Conservation (phyloP, 1,140 invertebrate genomes). For the Whitmania pigra region DNA sequence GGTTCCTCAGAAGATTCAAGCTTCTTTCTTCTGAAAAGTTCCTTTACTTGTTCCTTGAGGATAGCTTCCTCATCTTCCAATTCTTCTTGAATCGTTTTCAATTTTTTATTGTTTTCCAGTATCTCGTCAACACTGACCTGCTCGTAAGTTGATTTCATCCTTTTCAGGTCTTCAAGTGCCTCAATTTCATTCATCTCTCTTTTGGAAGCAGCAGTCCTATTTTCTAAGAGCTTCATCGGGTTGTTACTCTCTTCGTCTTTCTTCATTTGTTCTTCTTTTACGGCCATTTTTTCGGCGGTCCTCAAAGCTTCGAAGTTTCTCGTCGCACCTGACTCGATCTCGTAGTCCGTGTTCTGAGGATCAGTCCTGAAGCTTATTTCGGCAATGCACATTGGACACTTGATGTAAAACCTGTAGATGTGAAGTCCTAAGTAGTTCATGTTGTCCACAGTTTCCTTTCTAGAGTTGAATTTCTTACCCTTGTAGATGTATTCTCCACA, state of each 20-base stretch:
- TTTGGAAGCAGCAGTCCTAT: neutral
- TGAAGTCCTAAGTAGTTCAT: conserved; percentile 92
- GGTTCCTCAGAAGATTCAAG: too few species aligned
- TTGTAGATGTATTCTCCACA: conserved; percentile 99
- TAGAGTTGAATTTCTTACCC: conserved; percentile 99
- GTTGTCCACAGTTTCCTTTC: conserved; percentile 96
- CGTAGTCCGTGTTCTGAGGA: conserved; percentile 91
- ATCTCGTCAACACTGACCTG: neutral
- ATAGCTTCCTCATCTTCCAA: too few species aligned
- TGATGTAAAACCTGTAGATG: conserved; percentile 80
- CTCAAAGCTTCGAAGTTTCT: conserved; percentile 97
- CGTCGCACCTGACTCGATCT: conserved; percentile 93
- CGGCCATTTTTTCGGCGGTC: conserved; percentile 50
- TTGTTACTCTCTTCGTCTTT: conserved; percentile 6
- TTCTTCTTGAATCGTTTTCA: too few species aligned
- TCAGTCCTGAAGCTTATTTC: conserved; percentile 97
- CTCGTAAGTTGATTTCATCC: conserved; percentile 10
- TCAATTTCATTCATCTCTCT: conserved; percentile 10
- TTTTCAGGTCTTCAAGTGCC: conserved; percentile 10
- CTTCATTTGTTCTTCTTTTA: conserved; percentile 16
- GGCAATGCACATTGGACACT: conserved; percentile 91
- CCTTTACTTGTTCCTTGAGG: too few species aligned
- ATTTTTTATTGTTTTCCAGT: neutral
- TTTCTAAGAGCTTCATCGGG: conserved; percentile 20
- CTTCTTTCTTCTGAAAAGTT: too few species aligned